These are phyloP conservation scores for Theristus sp. DNA, from an alignment of 2,888 invertebrate species.

Conservation along the genomic window DNA sequence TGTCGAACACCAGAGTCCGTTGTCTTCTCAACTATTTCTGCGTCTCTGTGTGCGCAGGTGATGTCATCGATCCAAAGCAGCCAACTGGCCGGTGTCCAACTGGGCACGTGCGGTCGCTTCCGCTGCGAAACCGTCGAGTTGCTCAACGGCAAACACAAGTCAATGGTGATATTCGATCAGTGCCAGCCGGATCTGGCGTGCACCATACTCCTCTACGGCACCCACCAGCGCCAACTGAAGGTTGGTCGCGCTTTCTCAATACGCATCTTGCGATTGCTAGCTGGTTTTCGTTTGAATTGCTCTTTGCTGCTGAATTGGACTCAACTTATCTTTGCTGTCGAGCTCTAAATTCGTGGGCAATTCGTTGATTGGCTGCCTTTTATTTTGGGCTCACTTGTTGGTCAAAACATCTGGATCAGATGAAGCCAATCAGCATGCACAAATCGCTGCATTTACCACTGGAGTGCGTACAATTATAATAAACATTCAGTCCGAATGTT, in stretches of 20 bases:
- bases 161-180: constrained; percentile 82
- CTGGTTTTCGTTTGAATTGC: too few relatives aligned
- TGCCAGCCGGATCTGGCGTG: constrained; percentile 66
- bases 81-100: constrained; percentile 47
- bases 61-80: constrained; percentile 38
- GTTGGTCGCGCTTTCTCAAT: neutral
- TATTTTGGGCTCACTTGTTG: too few relatives aligned
- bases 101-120: constrained; percentile 38
- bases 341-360: neutral
- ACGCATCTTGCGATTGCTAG: too few relatives aligned
- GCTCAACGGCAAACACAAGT: constrained; percentile 42
- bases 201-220: constrained; percentile 66
- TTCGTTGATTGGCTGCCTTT: too few relatives aligned
- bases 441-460: too few relatives aligned
- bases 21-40: neutral
- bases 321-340: neutral
- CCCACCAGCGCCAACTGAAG: constrained; percentile 33
- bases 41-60: neutral
- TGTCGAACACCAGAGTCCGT: too few relatives aligned
- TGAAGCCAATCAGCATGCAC: too few relatives aligned
- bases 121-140: constrained; percentile 13
- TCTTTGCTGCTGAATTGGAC: too few relatives aligned
- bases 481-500: too few relatives aligned
- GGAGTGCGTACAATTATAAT: too few relatives aligned
- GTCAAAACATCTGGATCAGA: too few relatives aligned